These are phyloP conservation scores for Intellagama lesueurii DNA, from an alignment of 2,797 vertebrate genomes.

Conservation along the genomic window DNA sequence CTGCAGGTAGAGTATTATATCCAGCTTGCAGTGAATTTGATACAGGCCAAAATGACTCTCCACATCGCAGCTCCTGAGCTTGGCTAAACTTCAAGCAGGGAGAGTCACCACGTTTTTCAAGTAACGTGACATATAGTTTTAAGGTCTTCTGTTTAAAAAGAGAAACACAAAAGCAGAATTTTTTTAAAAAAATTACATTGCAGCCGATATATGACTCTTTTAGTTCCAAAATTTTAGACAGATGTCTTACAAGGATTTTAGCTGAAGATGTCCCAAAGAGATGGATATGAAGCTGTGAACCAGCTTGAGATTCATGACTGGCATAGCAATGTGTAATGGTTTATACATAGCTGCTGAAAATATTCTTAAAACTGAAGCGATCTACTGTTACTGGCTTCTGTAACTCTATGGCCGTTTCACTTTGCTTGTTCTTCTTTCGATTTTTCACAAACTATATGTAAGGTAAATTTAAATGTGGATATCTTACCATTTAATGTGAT, in stretches of 20 bases:
- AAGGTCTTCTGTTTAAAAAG: background rate
- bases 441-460: background rate
- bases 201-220: background rate
- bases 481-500: background rate
- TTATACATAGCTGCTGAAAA: background rate
- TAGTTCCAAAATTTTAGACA: background rate
- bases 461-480: constrained; percentile 8
- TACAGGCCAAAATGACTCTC: too few species aligned
- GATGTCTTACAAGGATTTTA: background rate
- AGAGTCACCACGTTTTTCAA: background rate
- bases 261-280: background rate
- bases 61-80: background rate
- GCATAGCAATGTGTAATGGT: background rate
- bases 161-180: background rate
- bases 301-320: background rate
- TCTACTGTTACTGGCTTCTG: constrained; percentile 26
- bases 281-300: background rate
- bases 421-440: background rate
- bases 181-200: background rate
- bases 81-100: background rate
- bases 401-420: constrained; percentile 1
- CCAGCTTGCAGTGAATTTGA: too few species aligned
- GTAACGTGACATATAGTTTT: background rate
- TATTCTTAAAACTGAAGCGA: background rate
- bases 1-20: too few species aligned